phyloP scores from a whole-genome alignment of 2,113 vertebrate species.

The Nyctereutes procyonoides region DNA sequence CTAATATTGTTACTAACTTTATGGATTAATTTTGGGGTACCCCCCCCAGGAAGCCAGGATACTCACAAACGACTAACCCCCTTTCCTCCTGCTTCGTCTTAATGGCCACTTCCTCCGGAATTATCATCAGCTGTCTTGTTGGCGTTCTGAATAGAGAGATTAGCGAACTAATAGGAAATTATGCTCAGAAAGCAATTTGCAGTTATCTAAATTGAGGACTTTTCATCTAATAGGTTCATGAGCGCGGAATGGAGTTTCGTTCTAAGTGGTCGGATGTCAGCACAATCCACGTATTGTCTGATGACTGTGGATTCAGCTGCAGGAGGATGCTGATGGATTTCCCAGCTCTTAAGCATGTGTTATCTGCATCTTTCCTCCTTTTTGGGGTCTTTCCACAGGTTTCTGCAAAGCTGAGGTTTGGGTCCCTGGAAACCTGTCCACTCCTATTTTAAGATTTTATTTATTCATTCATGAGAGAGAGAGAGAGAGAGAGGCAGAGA shows the following conservation, averaged over 20 bases:
- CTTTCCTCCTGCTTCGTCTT: constrained; percentile 13
- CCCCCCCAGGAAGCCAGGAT: constrained; percentile 62
- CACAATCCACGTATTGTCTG: constrained; percentile 28
- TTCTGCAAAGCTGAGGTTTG: neutral
- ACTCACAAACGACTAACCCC: neutral
- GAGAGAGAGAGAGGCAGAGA: too few relatives aligned
- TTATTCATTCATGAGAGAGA: too few relatives aligned
- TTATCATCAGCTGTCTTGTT: constrained; percentile 78
- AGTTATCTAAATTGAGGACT: constrained; percentile 72
- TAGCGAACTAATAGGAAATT: constrained; percentile 81
- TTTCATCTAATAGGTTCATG: constrained; percentile 58
- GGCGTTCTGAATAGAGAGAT: constrained; percentile 78
- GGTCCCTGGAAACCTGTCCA: neutral
- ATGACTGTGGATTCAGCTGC: constrained; percentile 33
- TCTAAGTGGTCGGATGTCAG: constrained; percentile 4
- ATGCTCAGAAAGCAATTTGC: constrained; percentile 75
- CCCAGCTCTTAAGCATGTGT: neutral
- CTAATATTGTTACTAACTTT: neutral
- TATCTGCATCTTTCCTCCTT: neutral
- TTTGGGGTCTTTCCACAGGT: neutral
- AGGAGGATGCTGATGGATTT: neutral
- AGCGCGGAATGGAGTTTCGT: neutral
- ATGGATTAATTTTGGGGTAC: constrained; percentile 13
- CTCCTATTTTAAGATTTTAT: too few relatives aligned
- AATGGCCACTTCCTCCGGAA: constrained; percentile 74